Base-by-base conservation (phyloP, 2,113 vertebrate species). In the Carlito syrichta region DNA sequence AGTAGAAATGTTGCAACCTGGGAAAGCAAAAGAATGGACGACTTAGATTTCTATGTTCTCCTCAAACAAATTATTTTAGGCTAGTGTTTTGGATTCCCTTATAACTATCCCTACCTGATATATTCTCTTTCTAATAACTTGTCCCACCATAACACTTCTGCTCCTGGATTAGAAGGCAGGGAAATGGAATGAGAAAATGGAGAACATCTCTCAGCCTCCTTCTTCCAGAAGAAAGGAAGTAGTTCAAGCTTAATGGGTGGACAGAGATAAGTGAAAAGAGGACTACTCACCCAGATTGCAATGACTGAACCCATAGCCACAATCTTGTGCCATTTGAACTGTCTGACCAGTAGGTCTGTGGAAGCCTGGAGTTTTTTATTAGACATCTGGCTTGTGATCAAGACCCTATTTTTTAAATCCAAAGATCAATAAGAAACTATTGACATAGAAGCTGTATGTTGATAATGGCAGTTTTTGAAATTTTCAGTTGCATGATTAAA, bases 311-410 rank as follows among this genome's bases (percentile, higher is more conserved):
- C 74, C 86, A 91, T 63, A 56, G 38, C 48, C 48, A 66, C 20
- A 50, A 56, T 81, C 81, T 79, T 74, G 73, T 66, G 45, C 91
- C 81, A 86, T 74, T 48, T 91, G 48, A 86, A 74, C 20, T 50
- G 73, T 54, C 48, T 93, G 58, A 54, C 43, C 20, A 17, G 32
- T 35, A 68, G 60, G 43, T 76, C 62, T 83, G 43, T 68, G 76
- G 74, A 69, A 69, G 25, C 50, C 77, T 83, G 94, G 74, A 69
- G n/a, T 86, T 76, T 50, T 86, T 90, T 90, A 35, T n/a, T 69
- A 62, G 86, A 76, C 91, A 96, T 95, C 74, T 86, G 91, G 66
- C 30, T 48, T 40, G 58, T 74, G 50, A 81, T 60, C n/a, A 87
- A 92, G 91, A 90, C 12, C 68, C 86, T 96, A 82, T 19, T 32